Conservation (phyloP, 2,888 invertebrate species). For the Tolmerus cingulatus region DNA sequence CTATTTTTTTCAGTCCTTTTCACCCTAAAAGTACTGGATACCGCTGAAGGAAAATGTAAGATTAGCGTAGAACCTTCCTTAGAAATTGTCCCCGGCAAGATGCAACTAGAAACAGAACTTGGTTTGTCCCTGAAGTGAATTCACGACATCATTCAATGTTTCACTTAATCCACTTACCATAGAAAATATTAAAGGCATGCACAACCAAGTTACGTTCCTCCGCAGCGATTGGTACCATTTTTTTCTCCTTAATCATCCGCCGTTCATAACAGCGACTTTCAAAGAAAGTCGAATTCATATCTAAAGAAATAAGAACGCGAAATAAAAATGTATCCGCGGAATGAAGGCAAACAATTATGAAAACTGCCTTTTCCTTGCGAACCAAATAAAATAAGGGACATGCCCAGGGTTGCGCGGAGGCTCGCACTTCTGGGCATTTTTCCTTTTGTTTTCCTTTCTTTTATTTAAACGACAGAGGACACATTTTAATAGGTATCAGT, state of each 20-base stretch:
- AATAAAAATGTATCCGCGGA: background rate
- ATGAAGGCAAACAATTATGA: background rate
- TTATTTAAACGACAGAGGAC: background rate
- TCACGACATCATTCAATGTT: background rate
- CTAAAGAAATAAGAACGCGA: background rate
- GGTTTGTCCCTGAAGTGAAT: constrained; percentile 1
- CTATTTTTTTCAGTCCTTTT: background rate
- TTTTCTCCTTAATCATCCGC: background rate
- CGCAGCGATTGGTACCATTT: constrained; percentile 13
- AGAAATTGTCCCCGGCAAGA: background rate
- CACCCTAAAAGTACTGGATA: constrained; percentile 1
- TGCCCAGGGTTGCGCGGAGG: background rate
- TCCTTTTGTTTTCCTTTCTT: background rate
- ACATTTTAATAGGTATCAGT: background rate
- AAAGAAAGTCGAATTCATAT: background rate
- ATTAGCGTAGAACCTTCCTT: background rate
- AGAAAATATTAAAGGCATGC: background rate
- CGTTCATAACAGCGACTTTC: background rate
- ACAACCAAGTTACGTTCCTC: constrained; percentile 15
- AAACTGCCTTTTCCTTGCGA: background rate
- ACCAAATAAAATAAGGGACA: background rate
- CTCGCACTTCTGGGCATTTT: background rate
- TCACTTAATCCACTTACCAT: background rate
- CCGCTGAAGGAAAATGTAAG: constrained; percentile 8
- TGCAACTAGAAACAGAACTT: constrained; percentile 19